Conservation (phyloP, 2,888 invertebrate genomes). For the Scaptomyza tumidula region DNA sequence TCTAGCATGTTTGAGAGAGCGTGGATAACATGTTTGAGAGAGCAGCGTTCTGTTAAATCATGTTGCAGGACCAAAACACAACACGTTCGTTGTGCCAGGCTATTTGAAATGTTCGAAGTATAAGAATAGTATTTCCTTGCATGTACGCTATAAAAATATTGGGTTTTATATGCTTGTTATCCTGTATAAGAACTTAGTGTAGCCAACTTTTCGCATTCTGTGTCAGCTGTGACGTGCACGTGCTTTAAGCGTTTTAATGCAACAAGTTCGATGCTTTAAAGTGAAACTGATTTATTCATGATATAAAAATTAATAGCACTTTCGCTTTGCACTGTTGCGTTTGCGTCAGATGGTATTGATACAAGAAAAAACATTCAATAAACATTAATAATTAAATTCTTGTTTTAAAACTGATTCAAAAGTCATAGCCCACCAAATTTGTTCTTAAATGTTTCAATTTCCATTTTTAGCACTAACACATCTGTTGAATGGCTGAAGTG, state of each 20-base stretch:
- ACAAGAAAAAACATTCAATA: too few relatives aligned
- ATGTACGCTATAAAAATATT: neutral
- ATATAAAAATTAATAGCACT: neutral
- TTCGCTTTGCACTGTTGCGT: neutral
- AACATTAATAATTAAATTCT: too few relatives aligned
- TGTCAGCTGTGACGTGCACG: constrained; percentile 17
- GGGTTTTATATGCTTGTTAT: neutral
- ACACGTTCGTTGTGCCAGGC: neutral
- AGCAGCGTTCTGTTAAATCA: neutral
- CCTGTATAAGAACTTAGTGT: neutral
- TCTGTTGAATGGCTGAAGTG: constrained; percentile 1
- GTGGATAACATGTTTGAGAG: constrained; percentile 17
- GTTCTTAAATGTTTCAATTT: neutral
- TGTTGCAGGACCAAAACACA: constrained; percentile 20
- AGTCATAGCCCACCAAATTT: too few relatives aligned
- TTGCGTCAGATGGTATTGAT: neutral
- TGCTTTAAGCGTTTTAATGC: constrained; percentile 13
- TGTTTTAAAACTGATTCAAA: too few relatives aligned
- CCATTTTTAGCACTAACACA: neutral
- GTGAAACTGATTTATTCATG: neutral
- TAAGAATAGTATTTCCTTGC: neutral
- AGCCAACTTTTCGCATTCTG: neutral
- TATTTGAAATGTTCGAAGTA: constrained; percentile 4
- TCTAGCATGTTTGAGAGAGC: constrained; percentile 18
- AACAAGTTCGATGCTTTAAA: constrained; percentile 28